phyloP scores from a whole-genome alignment of 2,113 vertebrate genomes.

The Apeltes quadracus region DNA sequence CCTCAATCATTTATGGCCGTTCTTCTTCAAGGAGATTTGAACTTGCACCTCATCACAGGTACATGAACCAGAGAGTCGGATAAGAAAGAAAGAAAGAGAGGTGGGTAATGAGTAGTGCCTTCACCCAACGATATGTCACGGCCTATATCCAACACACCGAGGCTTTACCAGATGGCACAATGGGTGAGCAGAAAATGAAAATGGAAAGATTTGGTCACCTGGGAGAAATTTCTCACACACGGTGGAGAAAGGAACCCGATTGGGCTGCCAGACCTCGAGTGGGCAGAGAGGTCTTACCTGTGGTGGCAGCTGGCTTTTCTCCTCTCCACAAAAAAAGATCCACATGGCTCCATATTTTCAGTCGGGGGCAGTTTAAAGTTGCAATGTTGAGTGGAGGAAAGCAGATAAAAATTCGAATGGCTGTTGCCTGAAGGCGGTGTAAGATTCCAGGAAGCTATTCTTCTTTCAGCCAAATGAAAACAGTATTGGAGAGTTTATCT shows the following conservation, averaged over 20 bases:
- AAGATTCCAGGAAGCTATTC: conserved; percentile 7
- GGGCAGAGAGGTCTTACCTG: conserved; percentile 51
- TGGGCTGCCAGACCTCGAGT: conserved; percentile 68
- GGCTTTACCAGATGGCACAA: conserved; percentile 29
- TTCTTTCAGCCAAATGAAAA: background rate
- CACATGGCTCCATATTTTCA: conserved; percentile 14
- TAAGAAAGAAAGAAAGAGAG: conserved; percentile 22
- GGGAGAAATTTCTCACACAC: conserved; percentile 50
- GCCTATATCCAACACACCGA: conserved; percentile 1
- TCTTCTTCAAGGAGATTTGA: conserved; percentile 14
- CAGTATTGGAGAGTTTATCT: background rate
- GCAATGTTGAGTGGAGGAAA: conserved; percentile 8
- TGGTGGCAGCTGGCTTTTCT: conserved; percentile 32
- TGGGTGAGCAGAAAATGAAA: conserved; percentile 23
- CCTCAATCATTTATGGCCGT: background rate
- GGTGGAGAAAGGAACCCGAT: conserved; percentile 55
- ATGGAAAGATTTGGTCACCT: conserved; percentile 35
- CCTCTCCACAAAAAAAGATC: conserved; percentile 27
- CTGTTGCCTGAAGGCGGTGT: conserved; percentile 7
- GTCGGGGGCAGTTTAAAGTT: conserved; percentile 7
- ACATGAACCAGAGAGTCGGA: conserved; percentile 15
- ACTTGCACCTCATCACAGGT: conserved; percentile 11
- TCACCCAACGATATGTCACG: conserved; percentile 21
- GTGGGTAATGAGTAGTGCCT: conserved; percentile 31
- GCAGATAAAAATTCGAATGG: background rate